These are phyloP conservation scores for Samia ricini DNA, from an alignment of 1,140 invertebrate genomes.

Conservation along the genomic window DNA sequence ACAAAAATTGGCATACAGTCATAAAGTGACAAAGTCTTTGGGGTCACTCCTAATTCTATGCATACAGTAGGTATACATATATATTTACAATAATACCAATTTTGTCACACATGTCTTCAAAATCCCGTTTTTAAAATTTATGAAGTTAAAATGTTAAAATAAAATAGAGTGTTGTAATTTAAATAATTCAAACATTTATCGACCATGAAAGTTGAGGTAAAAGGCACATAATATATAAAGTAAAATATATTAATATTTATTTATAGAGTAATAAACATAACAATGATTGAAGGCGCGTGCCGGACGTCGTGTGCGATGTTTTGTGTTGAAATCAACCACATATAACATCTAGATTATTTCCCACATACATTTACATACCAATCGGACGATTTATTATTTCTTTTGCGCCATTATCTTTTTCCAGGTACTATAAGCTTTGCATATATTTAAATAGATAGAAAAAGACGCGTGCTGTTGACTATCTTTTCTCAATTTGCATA, in stretches of 20 bases:
- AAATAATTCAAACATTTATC: slow-evolving; percentile 1
- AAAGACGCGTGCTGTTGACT: slow-evolving; percentile 52
- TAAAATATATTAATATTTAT: slow-evolving; percentile 25
- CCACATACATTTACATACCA: slow-evolving; percentile 62
- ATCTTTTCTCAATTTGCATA: slow-evolving; percentile 46
- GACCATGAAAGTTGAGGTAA: slow-evolving; percentile 1
- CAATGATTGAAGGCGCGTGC: slow-evolving; percentile 37
- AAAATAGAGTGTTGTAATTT: slow-evolving; percentile 12
- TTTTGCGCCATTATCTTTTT: slow-evolving; percentile 50
- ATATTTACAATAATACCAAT: not conserved
- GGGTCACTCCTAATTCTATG: no score
- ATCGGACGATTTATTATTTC: slow-evolving; percentile 56
- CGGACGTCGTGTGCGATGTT: slow-evolving; percentile 29
- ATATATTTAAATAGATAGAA: slow-evolving; percentile 54
- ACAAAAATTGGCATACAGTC: no score
- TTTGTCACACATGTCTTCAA: not conserved
- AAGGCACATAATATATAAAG: not conserved
- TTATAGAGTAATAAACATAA: no score
- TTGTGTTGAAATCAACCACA: slow-evolving; percentile 32
- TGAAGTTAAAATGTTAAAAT: not conserved
- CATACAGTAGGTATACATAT: no score
- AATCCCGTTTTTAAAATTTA: not conserved
- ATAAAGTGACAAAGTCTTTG: no score
- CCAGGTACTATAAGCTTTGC: slow-evolving; percentile 58
- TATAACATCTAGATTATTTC: slow-evolving; percentile 42